Conservation (phyloP, 2,113 vertebrate species). For the Eulemur rufifrons region DNA sequence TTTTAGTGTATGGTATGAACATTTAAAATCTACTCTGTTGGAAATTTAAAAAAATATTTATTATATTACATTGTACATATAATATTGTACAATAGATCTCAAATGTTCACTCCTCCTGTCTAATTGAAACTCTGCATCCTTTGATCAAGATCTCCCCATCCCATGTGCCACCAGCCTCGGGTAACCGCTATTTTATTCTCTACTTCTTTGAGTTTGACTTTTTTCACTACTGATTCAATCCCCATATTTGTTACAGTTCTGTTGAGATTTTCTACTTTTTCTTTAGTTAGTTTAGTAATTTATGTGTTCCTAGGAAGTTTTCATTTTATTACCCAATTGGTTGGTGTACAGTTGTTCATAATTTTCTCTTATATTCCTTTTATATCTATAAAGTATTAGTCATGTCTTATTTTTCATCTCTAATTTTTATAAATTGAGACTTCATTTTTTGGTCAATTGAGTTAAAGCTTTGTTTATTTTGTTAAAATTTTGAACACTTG, state of each 20-base stretch:
- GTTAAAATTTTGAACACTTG: background rate
- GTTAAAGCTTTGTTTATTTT: background rate
- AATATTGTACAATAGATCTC: too few species aligned
- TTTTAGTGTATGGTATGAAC: background rate
- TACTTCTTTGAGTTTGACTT: background rate
- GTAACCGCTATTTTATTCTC: background rate
- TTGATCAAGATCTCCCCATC: background rate
- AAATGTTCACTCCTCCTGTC: background rate
- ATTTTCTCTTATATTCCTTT: background rate
- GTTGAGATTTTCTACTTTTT: background rate
- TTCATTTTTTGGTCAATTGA: background rate
- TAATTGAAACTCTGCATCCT: background rate
- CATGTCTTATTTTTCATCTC: background rate
- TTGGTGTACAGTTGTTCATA: background rate
- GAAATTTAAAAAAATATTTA: background rate
- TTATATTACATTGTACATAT: background rate
- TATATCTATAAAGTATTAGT: background rate
- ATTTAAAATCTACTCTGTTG: background rate
- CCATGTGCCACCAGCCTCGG: too few species aligned
- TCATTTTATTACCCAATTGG: background rate
- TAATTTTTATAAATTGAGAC: background rate
- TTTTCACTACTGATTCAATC: too few species aligned
- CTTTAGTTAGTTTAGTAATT: background rate
- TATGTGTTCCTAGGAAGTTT: background rate
- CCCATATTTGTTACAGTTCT: background rate